phyloP scores from a whole-genome alignment of 2,797 vertebrate species.

The Yasuhikotakia modesta region DNA sequence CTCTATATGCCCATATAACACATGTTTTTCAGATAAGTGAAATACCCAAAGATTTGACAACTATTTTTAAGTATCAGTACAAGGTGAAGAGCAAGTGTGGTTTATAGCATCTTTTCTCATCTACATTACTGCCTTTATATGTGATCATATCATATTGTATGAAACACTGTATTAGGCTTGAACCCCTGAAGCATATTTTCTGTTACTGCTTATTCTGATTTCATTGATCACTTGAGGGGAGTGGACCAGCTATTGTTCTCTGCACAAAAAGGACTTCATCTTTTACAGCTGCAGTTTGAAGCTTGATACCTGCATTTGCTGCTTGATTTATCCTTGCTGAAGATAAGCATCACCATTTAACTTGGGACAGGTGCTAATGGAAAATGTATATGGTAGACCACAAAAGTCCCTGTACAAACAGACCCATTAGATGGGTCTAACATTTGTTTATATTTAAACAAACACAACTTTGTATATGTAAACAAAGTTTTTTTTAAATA shows the following conservation, averaged over 20 bases:
- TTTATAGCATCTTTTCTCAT: neutral
- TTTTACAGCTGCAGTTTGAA: neutral
- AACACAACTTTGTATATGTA: neutral
- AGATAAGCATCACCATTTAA: neutral
- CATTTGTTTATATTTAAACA: no score
- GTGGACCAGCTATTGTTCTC: constrained; percentile 40
- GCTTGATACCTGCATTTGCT: neutral
- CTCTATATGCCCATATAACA: constrained; percentile 54
- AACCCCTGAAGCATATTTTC: neutral
- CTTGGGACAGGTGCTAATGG: neutral
- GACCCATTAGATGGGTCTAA: constrained; percentile 1
- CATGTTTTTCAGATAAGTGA: neutral
- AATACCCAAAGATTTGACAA: neutral
- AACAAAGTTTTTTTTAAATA: neutral
- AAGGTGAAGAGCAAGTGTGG: neutral
- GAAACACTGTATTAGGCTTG: neutral
- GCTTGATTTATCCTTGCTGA: constrained; percentile 4
- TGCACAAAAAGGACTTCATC: constrained; percentile 7
- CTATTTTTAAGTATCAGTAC: neutral
- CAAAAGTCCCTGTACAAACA: constrained; percentile 12
- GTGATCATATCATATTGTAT: neutral
- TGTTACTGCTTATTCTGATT: constrained; percentile 2
- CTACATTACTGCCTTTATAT: neutral
- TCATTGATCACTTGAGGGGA: constrained; percentile 32
- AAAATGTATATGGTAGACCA: neutral